A percentile compares a stretch with the other conserved stretches of the same genome.
Conservation (phyloP, 2,113 vertebrate species). For the Elaphurus davidianus region DNA sequence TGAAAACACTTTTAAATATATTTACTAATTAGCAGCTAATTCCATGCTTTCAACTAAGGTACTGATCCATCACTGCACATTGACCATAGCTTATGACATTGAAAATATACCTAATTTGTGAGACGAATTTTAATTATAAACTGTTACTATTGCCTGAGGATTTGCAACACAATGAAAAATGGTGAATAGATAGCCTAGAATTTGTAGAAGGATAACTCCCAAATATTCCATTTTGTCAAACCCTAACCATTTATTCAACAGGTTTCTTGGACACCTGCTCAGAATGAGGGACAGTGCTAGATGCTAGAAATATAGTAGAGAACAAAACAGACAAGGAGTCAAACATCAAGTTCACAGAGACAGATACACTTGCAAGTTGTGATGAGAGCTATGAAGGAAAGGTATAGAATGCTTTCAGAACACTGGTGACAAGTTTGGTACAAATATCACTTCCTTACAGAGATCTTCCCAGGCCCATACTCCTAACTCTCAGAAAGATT, state of each 20-base stretch:
- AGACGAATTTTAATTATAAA: neutral
- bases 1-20: constrained; percentile 23
- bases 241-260: neutral
- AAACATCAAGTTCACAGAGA: neutral
- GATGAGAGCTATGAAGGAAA: neutral
- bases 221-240: constrained; percentile 30
- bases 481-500: neutral
- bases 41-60: neutral
- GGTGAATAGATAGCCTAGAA: neutral
- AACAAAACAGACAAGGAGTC: neutral
- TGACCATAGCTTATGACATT: neutral
- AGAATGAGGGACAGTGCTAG: neutral
- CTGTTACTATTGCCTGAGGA: neutral
- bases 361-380: neutral
- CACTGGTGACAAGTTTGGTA: neutral
- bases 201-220: neutral
- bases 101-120: neutral
- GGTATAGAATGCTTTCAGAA: neutral
- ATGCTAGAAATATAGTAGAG: neutral
- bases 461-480: neutral
- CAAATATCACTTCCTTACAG: neutral
- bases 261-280: constrained; percentile 13
- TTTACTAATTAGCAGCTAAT: neutral
- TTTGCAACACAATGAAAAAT: constrained; percentile 33
- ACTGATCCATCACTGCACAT: neutral